Evolutionary conservation across 2,888 invertebrate species (phyloP).

Genomic region (Kuschelorhynchus macadamiae): DNA sequence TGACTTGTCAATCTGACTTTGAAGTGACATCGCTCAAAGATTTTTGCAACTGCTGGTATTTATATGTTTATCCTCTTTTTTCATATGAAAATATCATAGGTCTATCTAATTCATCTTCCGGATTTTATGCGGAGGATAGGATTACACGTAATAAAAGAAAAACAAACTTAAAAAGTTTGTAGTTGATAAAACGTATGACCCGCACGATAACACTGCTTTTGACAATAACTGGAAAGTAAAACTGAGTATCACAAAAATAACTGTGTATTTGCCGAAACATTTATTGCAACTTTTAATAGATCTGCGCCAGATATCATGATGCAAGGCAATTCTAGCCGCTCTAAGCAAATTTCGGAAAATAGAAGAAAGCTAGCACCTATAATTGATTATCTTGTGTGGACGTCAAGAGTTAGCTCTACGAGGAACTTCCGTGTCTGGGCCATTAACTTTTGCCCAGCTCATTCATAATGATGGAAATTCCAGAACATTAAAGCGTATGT

Average conservation of each 20-base stretch:
- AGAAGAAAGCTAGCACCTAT: constrained; percentile 1
- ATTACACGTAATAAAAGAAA: too few species aligned
- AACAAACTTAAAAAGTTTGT: too few species aligned
- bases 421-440: constrained; percentile 5
- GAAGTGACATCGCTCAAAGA: too few species aligned
- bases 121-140: too few species aligned
- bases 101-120: too few species aligned
- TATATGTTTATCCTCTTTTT: too few species aligned
- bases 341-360: not conserved
- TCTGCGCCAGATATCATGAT: constrained; percentile 19
- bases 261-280: not conserved
- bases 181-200: too few species aligned
- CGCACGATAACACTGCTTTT: too few species aligned
- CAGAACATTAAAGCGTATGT: not conserved
- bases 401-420: constrained; percentile 15
- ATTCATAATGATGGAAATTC: constrained; percentile 13
- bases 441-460: not conserved
- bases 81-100: too few species aligned
- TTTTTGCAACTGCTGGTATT: too few species aligned
- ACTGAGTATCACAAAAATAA: constrained; percentile 12
- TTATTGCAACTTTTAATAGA: constrained; percentile 19
- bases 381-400: constrained; percentile 5
- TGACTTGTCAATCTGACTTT: too few species aligned
- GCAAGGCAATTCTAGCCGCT: constrained; percentile 7
- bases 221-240: not conserved